phyloP scores from a whole-genome alignment of 2,888 invertebrate genomes.

The Lepidocyrtinus sp. region DNA sequence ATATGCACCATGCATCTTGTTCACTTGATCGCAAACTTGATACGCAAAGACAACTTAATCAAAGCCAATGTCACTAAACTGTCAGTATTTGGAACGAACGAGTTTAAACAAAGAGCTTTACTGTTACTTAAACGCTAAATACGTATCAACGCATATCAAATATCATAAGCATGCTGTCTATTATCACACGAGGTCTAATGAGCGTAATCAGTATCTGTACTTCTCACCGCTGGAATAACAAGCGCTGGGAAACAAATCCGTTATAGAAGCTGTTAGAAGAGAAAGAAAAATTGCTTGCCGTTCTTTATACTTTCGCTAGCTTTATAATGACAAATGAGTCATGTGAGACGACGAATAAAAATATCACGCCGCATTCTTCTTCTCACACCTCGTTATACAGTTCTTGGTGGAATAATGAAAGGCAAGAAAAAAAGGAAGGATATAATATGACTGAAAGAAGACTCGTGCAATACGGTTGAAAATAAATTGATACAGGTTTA shows the following conservation, averaged over 20 bases:
- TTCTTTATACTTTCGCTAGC: not conserved
- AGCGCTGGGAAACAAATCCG: not conserved
- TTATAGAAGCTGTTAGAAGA: not conserved
- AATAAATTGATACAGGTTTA: not conserved
- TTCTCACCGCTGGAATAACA: not conserved
- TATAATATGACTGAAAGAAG: too few species aligned
- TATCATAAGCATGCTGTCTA: too few species aligned
- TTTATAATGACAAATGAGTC: not conserved
- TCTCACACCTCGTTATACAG: not conserved
- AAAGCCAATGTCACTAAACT: conserved; percentile 16
- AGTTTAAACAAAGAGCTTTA: too few species aligned
- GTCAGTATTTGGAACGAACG: not conserved
- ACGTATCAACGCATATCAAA: too few species aligned
- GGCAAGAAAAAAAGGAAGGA: not conserved
- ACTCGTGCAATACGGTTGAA: not conserved
- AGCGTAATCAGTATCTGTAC: not conserved
- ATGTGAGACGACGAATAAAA: not conserved
- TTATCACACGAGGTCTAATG: not conserved
- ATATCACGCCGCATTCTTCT: not conserved
- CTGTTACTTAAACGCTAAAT: too few species aligned
- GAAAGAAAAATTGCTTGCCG: too few species aligned
- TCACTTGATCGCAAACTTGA: too few species aligned
- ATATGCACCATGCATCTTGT: too few species aligned
- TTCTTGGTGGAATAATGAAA: not conserved
- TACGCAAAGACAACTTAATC: conserved; percentile 30